A percentile compares a stretch with the other conserved stretches of the same genome.
phyloP scores from a whole-genome alignment of 2,888 invertebrate genomes.

The Bombyx huttoni region DNA sequence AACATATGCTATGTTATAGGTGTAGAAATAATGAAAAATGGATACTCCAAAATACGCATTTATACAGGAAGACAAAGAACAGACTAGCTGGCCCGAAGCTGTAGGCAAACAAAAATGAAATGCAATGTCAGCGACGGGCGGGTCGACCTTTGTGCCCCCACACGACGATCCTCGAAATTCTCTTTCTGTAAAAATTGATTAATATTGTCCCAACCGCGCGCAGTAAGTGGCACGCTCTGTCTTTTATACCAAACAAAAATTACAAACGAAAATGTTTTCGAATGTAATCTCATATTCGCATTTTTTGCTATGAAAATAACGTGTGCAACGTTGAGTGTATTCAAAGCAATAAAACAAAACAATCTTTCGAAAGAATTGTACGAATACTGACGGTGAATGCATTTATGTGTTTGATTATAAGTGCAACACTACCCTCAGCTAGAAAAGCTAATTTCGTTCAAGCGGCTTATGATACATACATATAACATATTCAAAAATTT shows the following conservation, averaged over 20 bases:
- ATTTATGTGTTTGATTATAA: slow-evolving; percentile 25
- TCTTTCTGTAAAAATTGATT: slow-evolving; percentile 60
- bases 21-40: slow-evolving; percentile 47
- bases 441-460: slow-evolving; percentile 6
- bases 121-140: slow-evolving; percentile 53
- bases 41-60: slow-evolving; percentile 50
- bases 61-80: slow-evolving; percentile 55
- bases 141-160: slow-evolving; percentile 46
- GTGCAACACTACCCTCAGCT: slow-evolving; percentile 16
- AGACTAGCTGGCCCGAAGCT: slow-evolving; percentile 39
- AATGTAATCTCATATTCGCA: slow-evolving; percentile 28
- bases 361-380: slow-evolving; percentile 33
- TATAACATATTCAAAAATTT: too few relatives aligned
- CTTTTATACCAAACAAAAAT: slow-evolving; percentile 31
- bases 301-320: slow-evolving; percentile 29
- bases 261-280: slow-evolving; percentile 39
- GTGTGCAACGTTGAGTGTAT: slow-evolving; percentile 30
- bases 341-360: slow-evolving; percentile 34
- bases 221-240: slow-evolving; percentile 42
- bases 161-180: slow-evolving; percentile 43
- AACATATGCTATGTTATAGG: slow-evolving; percentile 27
- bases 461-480: neutral
- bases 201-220: slow-evolving; percentile 47
- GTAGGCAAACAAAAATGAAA: slow-evolving; percentile 57
- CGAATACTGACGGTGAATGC: slow-evolving; percentile 27